phyloP scores from a whole-genome alignment of 2,113 vertebrate genomes.

The Felis chaus region DNA sequence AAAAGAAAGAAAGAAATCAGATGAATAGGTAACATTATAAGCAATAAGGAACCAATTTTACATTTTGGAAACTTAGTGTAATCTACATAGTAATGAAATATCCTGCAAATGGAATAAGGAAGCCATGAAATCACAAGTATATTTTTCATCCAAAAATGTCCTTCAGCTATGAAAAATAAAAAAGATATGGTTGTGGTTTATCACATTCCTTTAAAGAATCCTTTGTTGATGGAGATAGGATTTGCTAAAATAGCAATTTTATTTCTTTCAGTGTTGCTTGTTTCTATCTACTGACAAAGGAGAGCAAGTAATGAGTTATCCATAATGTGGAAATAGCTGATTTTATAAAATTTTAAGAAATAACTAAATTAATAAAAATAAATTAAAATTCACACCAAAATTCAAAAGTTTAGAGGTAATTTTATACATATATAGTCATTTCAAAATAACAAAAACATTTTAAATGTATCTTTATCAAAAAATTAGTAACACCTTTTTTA shows the following conservation, averaged over 20 bases:
- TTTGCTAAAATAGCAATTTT: background rate
- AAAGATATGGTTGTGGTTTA: background rate
- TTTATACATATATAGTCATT: background rate
- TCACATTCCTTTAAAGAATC: background rate
- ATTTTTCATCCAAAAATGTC: background rate
- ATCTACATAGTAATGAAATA: background rate
- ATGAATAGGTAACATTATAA: background rate
- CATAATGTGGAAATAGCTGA: background rate
- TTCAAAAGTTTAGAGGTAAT: background rate
- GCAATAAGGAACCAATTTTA: background rate
- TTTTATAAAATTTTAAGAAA: slow-evolving; percentile 22
- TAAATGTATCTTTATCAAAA: background rate
- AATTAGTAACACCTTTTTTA: background rate
- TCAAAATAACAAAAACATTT: slow-evolving; percentile 9
- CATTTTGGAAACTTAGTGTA: background rate
- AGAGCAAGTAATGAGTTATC: background rate
- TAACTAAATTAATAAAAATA: background rate
- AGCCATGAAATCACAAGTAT: background rate
- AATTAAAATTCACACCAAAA: slow-evolving; percentile 24
- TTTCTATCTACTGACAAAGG: background rate
- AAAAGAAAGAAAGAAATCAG: background rate
- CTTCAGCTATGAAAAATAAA: background rate
- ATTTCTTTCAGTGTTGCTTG: slow-evolving; percentile 10
- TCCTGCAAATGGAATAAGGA: background rate
- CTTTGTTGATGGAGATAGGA: background rate